Percentiles rank a stretch among this genome's conserved stretches.
These are phyloP conservation scores for Bergia puertoricense DNA, from an alignment of 92 coral and sea anemone genomes.

Conservation along the genomic window DNA sequence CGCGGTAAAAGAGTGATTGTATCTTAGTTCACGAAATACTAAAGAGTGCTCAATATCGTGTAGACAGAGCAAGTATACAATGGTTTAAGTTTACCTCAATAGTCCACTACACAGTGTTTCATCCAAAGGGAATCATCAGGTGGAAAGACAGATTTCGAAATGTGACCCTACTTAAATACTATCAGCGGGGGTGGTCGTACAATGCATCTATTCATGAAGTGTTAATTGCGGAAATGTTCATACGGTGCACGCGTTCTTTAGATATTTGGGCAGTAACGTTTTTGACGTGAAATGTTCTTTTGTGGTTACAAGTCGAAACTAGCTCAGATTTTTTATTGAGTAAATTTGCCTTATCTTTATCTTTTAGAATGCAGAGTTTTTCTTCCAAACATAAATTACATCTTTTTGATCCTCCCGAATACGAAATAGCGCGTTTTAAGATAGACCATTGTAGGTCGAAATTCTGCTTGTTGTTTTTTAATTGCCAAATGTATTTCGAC, in stretches of 20 bases:
- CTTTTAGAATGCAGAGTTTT: slow-evolving; percentile 34
- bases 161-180: background rate
- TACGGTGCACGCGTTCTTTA: slow-evolving; percentile 8
- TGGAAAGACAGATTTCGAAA: slow-evolving; percentile 17
- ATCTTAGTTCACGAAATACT: too few relatives aligned
- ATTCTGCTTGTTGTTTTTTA: slow-evolving; percentile 14
- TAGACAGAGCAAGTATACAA: background rate
- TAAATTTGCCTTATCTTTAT: slow-evolving; percentile 13
- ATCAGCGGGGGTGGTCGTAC: background rate
- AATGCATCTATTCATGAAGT: background rate
- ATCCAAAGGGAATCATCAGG: slow-evolving; percentile 20
- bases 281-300: slow-evolving; percentile 28
- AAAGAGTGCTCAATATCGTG: too few relatives aligned
- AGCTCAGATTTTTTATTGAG: slow-evolving; percentile 33
- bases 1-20: too few relatives aligned
- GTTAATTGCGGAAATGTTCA: slow-evolving; percentile 9
- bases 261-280: slow-evolving; percentile 4
- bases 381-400: slow-evolving; percentile 40
- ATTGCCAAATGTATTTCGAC: slow-evolving; percentile 29
- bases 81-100: slow-evolving; percentile 11
- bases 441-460: slow-evolving; percentile 21
- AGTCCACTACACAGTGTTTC: slow-evolving; percentile 17
- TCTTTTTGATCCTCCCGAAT: slow-evolving; percentile 30
- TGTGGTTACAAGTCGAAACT: slow-evolving; percentile 38
- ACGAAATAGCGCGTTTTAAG: slow-evolving; percentile 21